phyloP scores from a whole-genome alignment of 1,140 invertebrate genomes.

The Procambarus clarkii region DNA sequence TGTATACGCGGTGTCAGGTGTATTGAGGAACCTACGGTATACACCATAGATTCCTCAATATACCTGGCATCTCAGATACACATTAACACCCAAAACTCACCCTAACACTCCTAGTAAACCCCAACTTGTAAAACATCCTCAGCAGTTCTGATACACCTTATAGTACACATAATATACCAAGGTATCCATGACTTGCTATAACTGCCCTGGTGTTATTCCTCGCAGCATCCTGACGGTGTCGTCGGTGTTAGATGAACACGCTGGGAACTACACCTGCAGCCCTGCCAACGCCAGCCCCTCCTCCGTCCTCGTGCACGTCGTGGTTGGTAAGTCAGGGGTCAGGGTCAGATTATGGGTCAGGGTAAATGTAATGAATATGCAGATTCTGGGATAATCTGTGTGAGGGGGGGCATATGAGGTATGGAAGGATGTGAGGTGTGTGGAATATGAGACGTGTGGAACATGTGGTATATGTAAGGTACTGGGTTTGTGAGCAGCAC shows the following conservation, averaged over 20 bases:
- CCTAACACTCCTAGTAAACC: not conserved
- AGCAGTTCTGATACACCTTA: not conserved
- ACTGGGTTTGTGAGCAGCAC: no score
- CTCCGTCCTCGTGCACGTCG: conserved; percentile 49
- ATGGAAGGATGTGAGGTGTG: no score
- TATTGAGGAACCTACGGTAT: no score
- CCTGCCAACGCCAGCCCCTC: conserved; percentile 38
- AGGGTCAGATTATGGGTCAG: not conserved
- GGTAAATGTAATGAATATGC: no score
- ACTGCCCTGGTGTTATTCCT: not conserved
- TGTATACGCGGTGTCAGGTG: no score
- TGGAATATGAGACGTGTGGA: no score
- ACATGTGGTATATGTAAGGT: no score
- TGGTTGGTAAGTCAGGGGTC: conserved; percentile 23
- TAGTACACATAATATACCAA: not conserved
- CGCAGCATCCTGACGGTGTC: conserved; percentile 36
- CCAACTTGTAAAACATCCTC: not conserved
- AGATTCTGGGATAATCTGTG: no score
- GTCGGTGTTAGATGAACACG: conserved; percentile 30
- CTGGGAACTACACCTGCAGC: conserved; percentile 43
- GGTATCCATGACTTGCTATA: not conserved
- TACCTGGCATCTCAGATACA: not conserved
- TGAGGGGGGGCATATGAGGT: no score
- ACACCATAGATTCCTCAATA: no score
- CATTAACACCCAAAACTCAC: not conserved